Base-by-base conservation (phyloP, 2,113 vertebrate genomes). In the Zeus faber region DNA sequence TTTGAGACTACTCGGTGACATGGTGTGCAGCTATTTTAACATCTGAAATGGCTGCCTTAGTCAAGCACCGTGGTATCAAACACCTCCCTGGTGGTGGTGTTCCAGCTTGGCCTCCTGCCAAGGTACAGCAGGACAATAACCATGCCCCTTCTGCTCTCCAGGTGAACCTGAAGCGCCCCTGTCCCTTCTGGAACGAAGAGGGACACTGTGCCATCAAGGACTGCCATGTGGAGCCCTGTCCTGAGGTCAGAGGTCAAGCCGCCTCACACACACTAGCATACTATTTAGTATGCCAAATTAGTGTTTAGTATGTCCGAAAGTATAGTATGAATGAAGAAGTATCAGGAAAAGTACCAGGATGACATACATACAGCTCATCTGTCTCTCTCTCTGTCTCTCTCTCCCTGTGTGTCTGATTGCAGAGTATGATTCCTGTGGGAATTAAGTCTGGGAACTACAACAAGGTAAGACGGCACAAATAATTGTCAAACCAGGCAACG, bases 131-230 rank as follows among this genome's bases (percentile, higher is more conserved):
- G n/a, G n/a, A n/a, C n/a, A n/a, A n/a, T n/a, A n/a, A n/a, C n/a
- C n/a, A n/a, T n/a, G n/a, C n/a, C n/a, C n/a, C n/a, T n/a, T n/a
- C n/a, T n/a, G n/a, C 9, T 54, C 14, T 73, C 20, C 84, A 98
- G 96, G 96, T 98, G 56, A 99, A 97, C 81, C 71, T 99, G 73
- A 98, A 94, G 84, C 85, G 96, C 16, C 96, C 95, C 0, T 99
- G 96, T 74, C 96, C 96, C 0, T 98, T 99, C 85, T 99, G 96
- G 96, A 86, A 91, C 2, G 93, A 96, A 1, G 96, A 98, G 49
- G 88, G 92, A 55, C 96, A 98, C 13, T 99, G 96, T 67, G 91
- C 95, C 72, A 98, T 98, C 75, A 97, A 93, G 85, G 96, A 99
- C 50, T 99, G 96, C 69, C 96, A 98, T 8, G 96, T 98, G 76